These are phyloP conservation scores for Protobothrops mucrosquamatus DNA, from an alignment of 2,113 vertebrate genomes.

Conservation along the genomic window DNA sequence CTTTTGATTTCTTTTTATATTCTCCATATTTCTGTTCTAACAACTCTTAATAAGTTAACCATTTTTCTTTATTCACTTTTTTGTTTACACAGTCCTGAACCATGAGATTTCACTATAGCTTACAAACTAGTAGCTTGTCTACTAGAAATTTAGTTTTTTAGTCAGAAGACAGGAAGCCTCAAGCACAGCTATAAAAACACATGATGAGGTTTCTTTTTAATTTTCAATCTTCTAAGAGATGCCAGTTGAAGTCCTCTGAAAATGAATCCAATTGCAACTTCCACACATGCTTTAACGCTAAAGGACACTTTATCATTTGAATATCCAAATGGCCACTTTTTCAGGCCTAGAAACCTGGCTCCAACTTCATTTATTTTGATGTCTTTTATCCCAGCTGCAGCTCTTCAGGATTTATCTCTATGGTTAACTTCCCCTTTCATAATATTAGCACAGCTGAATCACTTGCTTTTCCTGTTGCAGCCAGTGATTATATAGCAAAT, in stretches of 20 bases:
- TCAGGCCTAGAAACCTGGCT: constrained; percentile 60
- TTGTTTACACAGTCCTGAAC: not conserved
- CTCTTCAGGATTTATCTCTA: constrained; percentile 72
- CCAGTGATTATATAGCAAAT: constrained; percentile 83
- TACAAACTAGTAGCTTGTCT: constrained; percentile 19
- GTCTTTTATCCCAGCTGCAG: constrained; percentile 65
- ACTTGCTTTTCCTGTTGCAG: constrained; percentile 71
- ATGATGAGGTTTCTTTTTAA: not conserved
- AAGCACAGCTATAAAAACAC: not conserved
- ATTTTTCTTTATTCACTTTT: too few species aligned
- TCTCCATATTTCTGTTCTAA: too few species aligned
- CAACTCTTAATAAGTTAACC: too few species aligned
- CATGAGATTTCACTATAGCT: rapidly evolving
- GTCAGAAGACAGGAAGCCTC: not conserved
- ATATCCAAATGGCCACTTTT: constrained; percentile 61
- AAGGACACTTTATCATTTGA: constrained; percentile 62
- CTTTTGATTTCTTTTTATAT: too few species aligned
- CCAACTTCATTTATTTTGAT: constrained; percentile 61
- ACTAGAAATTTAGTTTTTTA: constrained; percentile 26
- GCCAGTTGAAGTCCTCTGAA: constrained; percentile 49
- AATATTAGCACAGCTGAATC: constrained; percentile 78
- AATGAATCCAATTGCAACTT: constrained; percentile 51
- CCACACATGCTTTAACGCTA: constrained; percentile 56
- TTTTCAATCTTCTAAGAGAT: constrained; percentile 31
- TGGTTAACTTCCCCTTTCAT: constrained; percentile 77